Conservation (phyloP, 1,140 invertebrate species). For the Gonatopus flavifemur region DNA sequence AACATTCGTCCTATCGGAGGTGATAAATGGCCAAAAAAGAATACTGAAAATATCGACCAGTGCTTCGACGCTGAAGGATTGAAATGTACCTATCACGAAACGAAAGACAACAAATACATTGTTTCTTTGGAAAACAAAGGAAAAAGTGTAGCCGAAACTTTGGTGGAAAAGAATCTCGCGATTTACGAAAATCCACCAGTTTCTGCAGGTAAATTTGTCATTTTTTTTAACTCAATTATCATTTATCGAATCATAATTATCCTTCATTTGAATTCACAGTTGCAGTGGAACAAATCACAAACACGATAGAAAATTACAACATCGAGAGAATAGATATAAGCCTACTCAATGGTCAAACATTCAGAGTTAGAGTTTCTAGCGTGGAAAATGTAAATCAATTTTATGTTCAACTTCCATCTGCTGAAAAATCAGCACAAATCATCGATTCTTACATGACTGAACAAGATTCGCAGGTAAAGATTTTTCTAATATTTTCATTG, state of each 20-base stretch:
- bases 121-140: slow-evolving; percentile 60
- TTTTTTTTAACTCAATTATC: slow-evolving; percentile 4
- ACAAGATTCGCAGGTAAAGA: slow-evolving; percentile 41
- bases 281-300: too few relatives aligned
- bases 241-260: too few relatives aligned
- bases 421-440: slow-evolving; percentile 28
- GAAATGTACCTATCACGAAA: slow-evolving; percentile 58
- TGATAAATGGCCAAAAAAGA: slow-evolving; percentile 59
- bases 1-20: slow-evolving; percentile 58
- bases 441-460: slow-evolving; percentile 39
- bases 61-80: slow-evolving; percentile 64
- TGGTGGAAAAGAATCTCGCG: slow-evolving; percentile 56
- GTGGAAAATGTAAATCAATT: slow-evolving; percentile 46
- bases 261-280: too few relatives aligned
- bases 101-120: slow-evolving; percentile 53
- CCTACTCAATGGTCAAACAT: slow-evolving; percentile 45
- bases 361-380: slow-evolving; percentile 45
- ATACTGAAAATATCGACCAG: slow-evolving; percentile 51
- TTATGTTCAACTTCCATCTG: slow-evolving; percentile 49
- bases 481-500: slow-evolving; percentile 8
- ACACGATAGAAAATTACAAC: too few relatives aligned
- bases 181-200: slow-evolving; percentile 8
- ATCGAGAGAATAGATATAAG: slow-evolving; percentile 40
- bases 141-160: slow-evolving; percentile 43
- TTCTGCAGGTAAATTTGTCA: slow-evolving; percentile 21